A percentile compares a stretch with the other conserved stretches of the same genome.
Evolutionary conservation across 2,113 vertebrate species (phyloP).

Genomic region (Theristicus caerulescens): DNA sequence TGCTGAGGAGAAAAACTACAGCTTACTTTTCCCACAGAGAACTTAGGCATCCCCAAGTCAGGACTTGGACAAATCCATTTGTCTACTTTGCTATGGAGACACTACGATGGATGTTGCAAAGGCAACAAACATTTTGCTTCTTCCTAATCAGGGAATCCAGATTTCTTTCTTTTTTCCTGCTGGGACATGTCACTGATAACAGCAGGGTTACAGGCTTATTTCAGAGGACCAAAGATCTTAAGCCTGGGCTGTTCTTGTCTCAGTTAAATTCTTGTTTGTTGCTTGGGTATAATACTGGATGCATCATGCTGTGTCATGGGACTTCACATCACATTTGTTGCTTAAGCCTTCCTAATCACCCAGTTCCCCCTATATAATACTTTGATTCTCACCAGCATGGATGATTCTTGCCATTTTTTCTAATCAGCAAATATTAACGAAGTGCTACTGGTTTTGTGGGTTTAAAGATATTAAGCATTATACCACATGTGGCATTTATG

Average conservation of each 20-base stretch:
- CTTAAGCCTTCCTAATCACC: background rate
- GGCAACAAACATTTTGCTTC: background rate
- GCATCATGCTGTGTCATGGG: background rate
- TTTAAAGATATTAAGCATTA: background rate
- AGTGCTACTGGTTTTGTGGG: background rate
- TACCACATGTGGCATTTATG: background rate
- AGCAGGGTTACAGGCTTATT: background rate
- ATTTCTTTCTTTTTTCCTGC: background rate
- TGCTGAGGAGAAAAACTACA: background rate
- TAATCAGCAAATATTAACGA: background rate
- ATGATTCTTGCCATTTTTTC: background rate
- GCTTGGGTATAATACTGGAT: background rate
- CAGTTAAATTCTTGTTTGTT: background rate
- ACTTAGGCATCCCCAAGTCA: background rate
- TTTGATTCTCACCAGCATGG: accelerated
- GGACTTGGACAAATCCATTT: background rate
- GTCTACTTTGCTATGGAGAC: background rate
- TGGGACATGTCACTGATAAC: background rate
- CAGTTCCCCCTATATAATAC: background rate
- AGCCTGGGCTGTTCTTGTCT: background rate
- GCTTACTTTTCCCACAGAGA: background rate
- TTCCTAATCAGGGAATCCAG: background rate
- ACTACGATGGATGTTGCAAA: background rate
- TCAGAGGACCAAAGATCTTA: background rate
- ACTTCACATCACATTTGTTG: background rate